These are phyloP conservation scores for Teleogryllus occipitalis DNA, from an alignment of 1,140 invertebrate genomes.

Conservation along the genomic window DNA sequence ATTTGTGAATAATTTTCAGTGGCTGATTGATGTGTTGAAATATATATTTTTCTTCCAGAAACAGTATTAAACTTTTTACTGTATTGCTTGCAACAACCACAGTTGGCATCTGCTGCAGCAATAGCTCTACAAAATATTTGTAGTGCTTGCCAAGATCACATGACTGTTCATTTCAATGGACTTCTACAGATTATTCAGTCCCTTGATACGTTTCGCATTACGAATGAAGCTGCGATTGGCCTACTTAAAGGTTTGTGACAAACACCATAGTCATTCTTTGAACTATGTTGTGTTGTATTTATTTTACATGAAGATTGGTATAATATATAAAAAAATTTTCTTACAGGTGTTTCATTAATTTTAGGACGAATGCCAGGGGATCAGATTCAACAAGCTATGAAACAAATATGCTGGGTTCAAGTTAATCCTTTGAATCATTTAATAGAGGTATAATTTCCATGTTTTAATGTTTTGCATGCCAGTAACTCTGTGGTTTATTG, in stretches of 20 bases:
- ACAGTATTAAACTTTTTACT: conserved; percentile 73
- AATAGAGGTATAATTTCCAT: conserved; percentile 34
- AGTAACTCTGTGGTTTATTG: too few relatives aligned
- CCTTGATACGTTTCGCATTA: conserved; percentile 70
- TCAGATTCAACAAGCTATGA: conserved; percentile 60
- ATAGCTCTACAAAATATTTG: conserved; percentile 67
- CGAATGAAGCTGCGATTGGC: conserved; percentile 70
- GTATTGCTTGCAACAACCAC: conserved; percentile 59
- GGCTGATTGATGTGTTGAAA: too few relatives aligned
- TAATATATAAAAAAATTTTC: not conserved
- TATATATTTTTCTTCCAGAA: conserved; percentile 40
- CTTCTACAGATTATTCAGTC: conserved; percentile 73
- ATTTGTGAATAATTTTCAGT: too few relatives aligned
- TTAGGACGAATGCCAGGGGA: conserved; percentile 50
- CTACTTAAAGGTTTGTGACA: conserved; percentile 60
- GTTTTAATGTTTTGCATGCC: too few relatives aligned
- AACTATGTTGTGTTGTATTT: not conserved
- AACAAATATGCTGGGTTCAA: conserved; percentile 70
- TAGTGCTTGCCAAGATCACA: conserved; percentile 65
- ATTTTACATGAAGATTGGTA: not conserved
- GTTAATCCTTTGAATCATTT: conserved; percentile 55
- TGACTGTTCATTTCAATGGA: conserved; percentile 69
- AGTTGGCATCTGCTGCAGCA: conserved; percentile 68
- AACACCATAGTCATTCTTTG: not conserved
- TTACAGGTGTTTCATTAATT: conserved; percentile 54